Evolutionary conservation across 2,888 invertebrate genomes (phyloP), one percentile per base, ranked within the genome.

Genomic region (Teleogryllus oceanicus): DNA sequence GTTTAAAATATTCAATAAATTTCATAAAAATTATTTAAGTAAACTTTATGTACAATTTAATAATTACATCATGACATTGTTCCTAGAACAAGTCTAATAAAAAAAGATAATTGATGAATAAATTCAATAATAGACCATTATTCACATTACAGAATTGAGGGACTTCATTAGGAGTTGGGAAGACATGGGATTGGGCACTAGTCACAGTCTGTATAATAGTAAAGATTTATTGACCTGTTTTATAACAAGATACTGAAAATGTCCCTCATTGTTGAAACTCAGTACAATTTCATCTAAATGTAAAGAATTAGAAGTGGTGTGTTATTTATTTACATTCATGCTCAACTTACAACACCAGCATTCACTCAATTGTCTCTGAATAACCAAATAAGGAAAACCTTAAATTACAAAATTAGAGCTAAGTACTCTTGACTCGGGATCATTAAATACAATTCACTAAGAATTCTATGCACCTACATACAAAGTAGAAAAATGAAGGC

Each of bases 401-500:
- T 81, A 78, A 81, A 79, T 80, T 79, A 79, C 78, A 79, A 79
- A 20, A 77, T 81, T 62, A 24, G 62, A 76, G 24, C 81, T 81
- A 81, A 81, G 81, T 81, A 81, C 81, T 79, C 81, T 78, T 80
- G 78, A 76, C 76, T 77, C 49, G 77, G 74, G 49, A 79, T 76
- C 76, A 51, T 79, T 78, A 78, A 49, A 76, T 50, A 76, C 62
- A 62, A 62, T 62, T 62, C 75, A 76, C 79, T 79, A 77, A 79
- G 77, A 76, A 77, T 76, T 80, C 76, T 75, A 78, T 78, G 78
- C 78, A 78, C 62, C 76, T 80, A 78, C 51, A 78, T 76, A 80
- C 74, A 78, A 49, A 80, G 80, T 80, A 80, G 78, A 80, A 80
- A 37, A 80, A 80, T 78, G 78, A 80, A 80, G 80, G 80, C 80